phyloP scores from a whole-genome alignment of 23 tunicate species.

The Styela clava region DNA sequence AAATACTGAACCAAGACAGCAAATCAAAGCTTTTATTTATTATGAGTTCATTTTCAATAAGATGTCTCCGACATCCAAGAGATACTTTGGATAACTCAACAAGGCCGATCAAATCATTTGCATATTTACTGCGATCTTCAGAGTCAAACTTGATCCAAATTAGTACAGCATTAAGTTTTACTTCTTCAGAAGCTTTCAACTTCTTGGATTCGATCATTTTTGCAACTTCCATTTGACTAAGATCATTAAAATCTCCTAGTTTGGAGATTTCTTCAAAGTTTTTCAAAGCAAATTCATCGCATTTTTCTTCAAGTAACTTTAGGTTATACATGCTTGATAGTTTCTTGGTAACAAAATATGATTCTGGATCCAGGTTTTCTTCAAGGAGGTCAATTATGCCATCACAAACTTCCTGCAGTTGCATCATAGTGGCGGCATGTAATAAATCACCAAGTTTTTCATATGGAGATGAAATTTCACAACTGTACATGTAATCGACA shows the following conservation, averaged over 20 bases:
- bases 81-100: not conserved
- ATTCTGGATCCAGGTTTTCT: not conserved
- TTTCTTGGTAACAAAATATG: not conserved
- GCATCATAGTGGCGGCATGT: not conserved
- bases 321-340: not conserved
- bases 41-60: constrained; percentile 1
- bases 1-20: not conserved
- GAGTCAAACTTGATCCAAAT: not conserved
- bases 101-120: not conserved
- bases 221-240: not conserved
- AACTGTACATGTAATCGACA: not conserved
- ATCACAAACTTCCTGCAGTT: not conserved
- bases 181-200: not conserved
- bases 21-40: not conserved
- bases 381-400: not conserved
- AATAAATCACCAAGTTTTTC: not conserved
- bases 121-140: not conserved
- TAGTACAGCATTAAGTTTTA: not conserved
- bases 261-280: not conserved
- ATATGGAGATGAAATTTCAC: not conserved
- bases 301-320: not conserved
- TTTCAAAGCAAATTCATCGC: not conserved
- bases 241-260: not conserved
- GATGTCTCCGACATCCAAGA: constrained; percentile 3
- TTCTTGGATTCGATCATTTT: not conserved